A percentile compares a stretch with the other conserved stretches of the same genome.
Conservation (phyloP, 2,113 vertebrate species). For the Mormyrus lacerda region DNA sequence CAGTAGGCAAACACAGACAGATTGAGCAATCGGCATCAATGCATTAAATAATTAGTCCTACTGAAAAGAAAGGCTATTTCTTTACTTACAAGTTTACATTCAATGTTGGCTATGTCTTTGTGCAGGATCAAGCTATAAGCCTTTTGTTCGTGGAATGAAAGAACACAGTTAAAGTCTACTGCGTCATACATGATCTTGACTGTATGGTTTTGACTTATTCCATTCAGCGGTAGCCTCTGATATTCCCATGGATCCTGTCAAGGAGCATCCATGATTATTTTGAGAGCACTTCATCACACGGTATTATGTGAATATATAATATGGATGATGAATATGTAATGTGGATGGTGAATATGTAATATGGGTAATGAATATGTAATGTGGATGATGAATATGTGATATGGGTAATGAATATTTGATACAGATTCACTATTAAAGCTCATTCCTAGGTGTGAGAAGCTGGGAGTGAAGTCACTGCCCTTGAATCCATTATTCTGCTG, state of each 20-base stretch:
- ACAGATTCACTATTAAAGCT: not conserved
- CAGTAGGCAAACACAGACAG: not conserved
- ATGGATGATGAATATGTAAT: not conserved
- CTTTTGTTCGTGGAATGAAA: constrained; percentile 49
- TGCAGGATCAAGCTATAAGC: constrained; percentile 72
- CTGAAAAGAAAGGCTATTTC: not conserved
- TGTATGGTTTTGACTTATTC: constrained; percentile 38
- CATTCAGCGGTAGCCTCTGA: constrained; percentile 56
- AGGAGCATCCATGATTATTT: not conserved
- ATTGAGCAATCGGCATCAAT: not conserved
- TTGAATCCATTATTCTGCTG: not conserved
- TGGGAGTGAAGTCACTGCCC: not conserved
- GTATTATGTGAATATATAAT: not conserved
- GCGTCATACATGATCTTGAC: constrained; percentile 50
- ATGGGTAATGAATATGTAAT: not conserved
- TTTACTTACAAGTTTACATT: constrained; percentile 71
- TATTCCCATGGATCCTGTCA: constrained; percentile 71
- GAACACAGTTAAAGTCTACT: constrained; percentile 33
- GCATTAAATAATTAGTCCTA: not conserved
- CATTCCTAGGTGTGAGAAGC: not conserved
- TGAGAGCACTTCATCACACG: not conserved
- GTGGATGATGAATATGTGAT: not conserved
- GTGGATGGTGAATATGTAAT: not conserved
- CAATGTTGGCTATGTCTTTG: constrained; percentile 36
- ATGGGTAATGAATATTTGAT: not conserved